These are phyloP conservation scores for Amblyopsis rosae DNA, from an alignment of 2,113 vertebrate genomes.

Conservation along the genomic window DNA sequence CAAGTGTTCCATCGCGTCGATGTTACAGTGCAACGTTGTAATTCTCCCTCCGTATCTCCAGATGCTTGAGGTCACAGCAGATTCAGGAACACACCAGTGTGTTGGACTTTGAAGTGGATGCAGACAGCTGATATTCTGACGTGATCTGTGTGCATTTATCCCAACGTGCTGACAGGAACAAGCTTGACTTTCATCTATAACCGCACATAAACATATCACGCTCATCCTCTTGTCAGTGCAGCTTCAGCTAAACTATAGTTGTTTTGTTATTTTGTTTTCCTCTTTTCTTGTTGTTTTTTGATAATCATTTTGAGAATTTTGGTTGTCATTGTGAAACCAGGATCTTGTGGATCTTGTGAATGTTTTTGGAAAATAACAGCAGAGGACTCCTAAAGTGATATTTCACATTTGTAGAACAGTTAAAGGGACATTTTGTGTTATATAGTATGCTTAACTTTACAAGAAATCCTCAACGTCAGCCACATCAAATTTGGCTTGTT, in stretches of 20 bases:
- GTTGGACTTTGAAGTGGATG: no score
- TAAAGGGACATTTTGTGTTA: background rate
- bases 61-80: no score
- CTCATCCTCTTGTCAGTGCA: no score
- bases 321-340: slow-evolving; percentile 68
- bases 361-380: slow-evolving; percentile 47
- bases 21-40: slow-evolving; percentile 32
- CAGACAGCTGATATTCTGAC: no score
- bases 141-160: no score
- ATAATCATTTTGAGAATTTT: slow-evolving; percentile 57
- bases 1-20: background rate
- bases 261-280: background rate
- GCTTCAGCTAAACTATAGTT: background rate
- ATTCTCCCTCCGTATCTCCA: slow-evolving; percentile 20
- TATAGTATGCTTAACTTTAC: background rate
- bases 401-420: slow-evolving; percentile 29
- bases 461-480: background rate
- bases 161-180: no score
- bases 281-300: slow-evolving; percentile 25
- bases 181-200: no score
- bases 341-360: slow-evolving; percentile 64
- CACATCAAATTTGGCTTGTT: background rate
- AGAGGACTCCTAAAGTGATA: slow-evolving; percentile 30
- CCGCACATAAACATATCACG: no score
- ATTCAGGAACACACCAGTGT: no score